Evolutionary conservation across 37 sponge, comb jelly and placozoan genomes (phyloP).

Genomic region (Cladorhizidae sp.): DNA sequence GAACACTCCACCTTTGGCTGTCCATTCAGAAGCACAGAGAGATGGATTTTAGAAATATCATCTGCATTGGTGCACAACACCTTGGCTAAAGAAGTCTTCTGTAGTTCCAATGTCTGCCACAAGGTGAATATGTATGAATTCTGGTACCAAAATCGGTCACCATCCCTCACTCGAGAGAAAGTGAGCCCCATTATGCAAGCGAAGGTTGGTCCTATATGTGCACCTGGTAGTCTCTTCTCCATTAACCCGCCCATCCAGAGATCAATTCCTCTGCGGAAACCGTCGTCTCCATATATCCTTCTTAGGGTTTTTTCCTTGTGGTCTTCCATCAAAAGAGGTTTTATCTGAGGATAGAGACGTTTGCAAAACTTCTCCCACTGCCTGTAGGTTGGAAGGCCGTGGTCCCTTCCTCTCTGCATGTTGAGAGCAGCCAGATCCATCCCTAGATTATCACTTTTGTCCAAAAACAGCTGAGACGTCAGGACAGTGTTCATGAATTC

Average conservation of each 20-base stretch:
- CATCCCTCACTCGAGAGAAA: constrained; percentile 59
- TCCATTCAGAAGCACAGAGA: constrained; percentile 37
- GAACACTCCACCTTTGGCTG: constrained; percentile 38
- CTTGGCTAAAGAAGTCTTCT: constrained; percentile 77
- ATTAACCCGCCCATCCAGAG: constrained; percentile 86
- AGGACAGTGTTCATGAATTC: constrained; percentile 66
- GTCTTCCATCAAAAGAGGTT: not conserved
- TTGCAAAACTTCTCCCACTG: constrained; percentile 52
- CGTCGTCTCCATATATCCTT: constrained; percentile 51
- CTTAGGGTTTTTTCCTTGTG: not conserved
- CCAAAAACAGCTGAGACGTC: constrained; percentile 69
- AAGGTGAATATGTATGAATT: constrained; percentile 54
- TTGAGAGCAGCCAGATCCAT: constrained; percentile 84
- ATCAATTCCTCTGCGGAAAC: constrained; percentile 76
- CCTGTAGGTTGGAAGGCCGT: constrained; percentile 84
- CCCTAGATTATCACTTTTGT: constrained; percentile 40
- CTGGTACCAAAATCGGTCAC: constrained; percentile 85
- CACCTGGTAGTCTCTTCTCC: constrained; percentile 64
- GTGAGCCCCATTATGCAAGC: constrained; percentile 70
- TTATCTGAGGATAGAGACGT: constrained; percentile 12
- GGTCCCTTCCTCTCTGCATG: constrained; percentile 92
- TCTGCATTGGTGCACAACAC: constrained; percentile 88
- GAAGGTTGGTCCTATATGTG: constrained; percentile 83
- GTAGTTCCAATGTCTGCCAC: constrained; percentile 58
- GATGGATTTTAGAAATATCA: constrained; percentile 63